Percentiles rank a stretch among this genome's conserved stretches.
phyloP scores from a whole-genome alignment of 2,888 invertebrate genomes.

The Sinelater perroti region DNA sequence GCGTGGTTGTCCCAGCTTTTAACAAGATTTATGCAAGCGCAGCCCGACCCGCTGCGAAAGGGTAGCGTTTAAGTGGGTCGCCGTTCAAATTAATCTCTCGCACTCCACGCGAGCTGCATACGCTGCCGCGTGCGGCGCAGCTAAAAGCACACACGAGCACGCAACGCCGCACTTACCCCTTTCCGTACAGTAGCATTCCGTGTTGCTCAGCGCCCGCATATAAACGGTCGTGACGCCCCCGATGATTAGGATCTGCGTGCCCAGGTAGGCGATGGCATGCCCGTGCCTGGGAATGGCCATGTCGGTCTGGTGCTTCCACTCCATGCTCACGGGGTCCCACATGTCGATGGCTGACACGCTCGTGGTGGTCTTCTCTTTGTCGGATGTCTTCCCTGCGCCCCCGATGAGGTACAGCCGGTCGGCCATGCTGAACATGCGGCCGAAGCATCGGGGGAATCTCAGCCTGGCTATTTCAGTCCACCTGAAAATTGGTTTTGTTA shows the following conservation, averaged over 20 bases:
- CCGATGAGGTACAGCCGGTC: conserved; percentile 73
- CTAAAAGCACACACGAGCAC: neutral
- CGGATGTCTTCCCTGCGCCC: conserved; percentile 68
- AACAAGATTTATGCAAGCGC: too few species aligned
- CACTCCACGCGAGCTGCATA: neutral
- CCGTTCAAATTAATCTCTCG: neutral
- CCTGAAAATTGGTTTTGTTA: conserved; percentile 51
- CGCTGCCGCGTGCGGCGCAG: neutral
- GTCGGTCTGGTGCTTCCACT: conserved; percentile 68
- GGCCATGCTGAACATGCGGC: conserved; percentile 64
- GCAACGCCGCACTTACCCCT: conserved; percentile 54
- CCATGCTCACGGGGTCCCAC: conserved; percentile 66
- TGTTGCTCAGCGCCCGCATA: conserved; percentile 70
- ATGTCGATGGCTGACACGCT: conserved; percentile 69
- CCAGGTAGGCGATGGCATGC: conserved; percentile 70
- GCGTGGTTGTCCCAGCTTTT: too few species aligned
- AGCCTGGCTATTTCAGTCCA: conserved; percentile 68
- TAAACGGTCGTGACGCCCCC: conserved; percentile 73
- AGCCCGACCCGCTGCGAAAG: neutral
- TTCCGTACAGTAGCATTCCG: conserved; percentile 73
- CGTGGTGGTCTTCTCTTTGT: conserved; percentile 65
- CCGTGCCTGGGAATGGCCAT: conserved; percentile 74
- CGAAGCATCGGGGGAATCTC: conserved; percentile 66
- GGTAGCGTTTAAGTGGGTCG: neutral
- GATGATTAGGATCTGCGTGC: conserved; percentile 71